Base-by-base conservation (phyloP, 2,113 vertebrate genomes). In the Megalops atlanticus region DNA sequence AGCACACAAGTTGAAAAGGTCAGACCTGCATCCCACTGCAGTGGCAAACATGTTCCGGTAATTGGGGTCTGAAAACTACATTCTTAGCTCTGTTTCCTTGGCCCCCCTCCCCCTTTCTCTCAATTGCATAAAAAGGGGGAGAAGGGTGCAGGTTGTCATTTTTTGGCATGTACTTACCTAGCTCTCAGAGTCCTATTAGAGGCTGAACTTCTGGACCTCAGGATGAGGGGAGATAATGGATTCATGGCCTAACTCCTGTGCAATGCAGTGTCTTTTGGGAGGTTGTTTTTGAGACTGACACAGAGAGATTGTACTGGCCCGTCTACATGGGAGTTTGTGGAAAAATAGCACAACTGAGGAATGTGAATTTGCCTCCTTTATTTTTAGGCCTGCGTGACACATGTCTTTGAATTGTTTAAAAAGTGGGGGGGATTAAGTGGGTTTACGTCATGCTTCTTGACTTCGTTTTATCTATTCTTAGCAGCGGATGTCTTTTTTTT, bases 1-100 rank as follows among this genome's bases (percentile, higher is more conserved):
- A 78, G 80, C 54, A 81, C 73, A 69, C 27, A 64, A 75, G 87
- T 81, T 83, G 40, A 78, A 83, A 80, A 82, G 84, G 84, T 85
- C 84, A 83, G 35, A 70, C 21, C 69, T 54, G 45, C 31, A 24
- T 43, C 15, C 70, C 43, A 15, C 31, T 33, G 39, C 24, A 39
- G 43, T 74, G 77, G 54, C 70, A 8, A 15, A 74, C 21, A 69
- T 72, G 71, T 79, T 81, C 15, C 31, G 2, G 80, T 81, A 82
- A 85, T 84, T 86, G 84, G 85, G 73, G 84, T 79, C 68, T 49
- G 49, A 39, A 3, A 27, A 18, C n/a, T 5, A 21, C 31, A 7
- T 76, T 76, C 45, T 52, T 76, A 35, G 39, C 72, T 38, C 36
- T 39, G 21, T 75, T 24, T 18, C 52, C 39, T 36, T 33, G n/a